These are phyloP conservation scores for Conistra vaccinii DNA, from an alignment of 2,888 invertebrate genomes.

Conservation along the genomic window DNA sequence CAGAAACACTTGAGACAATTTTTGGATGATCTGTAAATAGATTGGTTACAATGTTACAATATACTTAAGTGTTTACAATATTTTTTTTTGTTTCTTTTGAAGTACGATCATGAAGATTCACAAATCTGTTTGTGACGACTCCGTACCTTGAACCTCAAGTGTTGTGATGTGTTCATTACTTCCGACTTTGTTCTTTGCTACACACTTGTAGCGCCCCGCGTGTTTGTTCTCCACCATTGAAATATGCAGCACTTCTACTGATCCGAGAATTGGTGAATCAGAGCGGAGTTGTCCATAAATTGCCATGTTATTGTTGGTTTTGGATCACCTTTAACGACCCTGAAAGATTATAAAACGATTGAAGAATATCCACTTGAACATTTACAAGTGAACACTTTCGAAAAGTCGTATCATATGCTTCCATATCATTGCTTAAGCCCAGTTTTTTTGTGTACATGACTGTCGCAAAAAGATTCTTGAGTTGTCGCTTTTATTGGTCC, in stretches of 20 bases:
- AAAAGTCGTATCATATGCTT: no score
- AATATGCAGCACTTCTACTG: slow-evolving; percentile 15
- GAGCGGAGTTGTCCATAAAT: slow-evolving; percentile 8
- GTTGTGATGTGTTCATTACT: slow-evolving; percentile 33
- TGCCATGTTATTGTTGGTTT: slow-evolving; percentile 46
- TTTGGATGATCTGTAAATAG: slow-evolving; percentile 41
- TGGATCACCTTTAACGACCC: slow-evolving; percentile 44
- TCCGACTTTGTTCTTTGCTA: slow-evolving; percentile 39
- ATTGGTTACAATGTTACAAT: no score
- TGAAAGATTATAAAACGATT: slow-evolving; percentile 3
- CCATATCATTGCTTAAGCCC: no score
- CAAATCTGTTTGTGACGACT: neutral
- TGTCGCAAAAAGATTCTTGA: no score
- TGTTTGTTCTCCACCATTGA: slow-evolving; percentile 12
- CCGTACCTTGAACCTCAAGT: slow-evolving; percentile 53
- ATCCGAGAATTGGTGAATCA: neutral
- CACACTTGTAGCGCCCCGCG: slow-evolving; percentile 55
- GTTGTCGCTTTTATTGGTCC: no score
- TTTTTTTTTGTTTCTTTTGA: neutral
- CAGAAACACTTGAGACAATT: slow-evolving; percentile 16
- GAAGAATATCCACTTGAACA: neutral
- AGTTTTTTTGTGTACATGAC: neutral
- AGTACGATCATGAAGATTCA: no score
- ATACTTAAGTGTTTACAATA: no score
- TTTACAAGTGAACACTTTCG: no score